Percentiles rank a stretch among this genome's conserved stretches.
Conservation (phyloP, 2,113 vertebrate genomes). For the Ancistrus triradiatus region DNA sequence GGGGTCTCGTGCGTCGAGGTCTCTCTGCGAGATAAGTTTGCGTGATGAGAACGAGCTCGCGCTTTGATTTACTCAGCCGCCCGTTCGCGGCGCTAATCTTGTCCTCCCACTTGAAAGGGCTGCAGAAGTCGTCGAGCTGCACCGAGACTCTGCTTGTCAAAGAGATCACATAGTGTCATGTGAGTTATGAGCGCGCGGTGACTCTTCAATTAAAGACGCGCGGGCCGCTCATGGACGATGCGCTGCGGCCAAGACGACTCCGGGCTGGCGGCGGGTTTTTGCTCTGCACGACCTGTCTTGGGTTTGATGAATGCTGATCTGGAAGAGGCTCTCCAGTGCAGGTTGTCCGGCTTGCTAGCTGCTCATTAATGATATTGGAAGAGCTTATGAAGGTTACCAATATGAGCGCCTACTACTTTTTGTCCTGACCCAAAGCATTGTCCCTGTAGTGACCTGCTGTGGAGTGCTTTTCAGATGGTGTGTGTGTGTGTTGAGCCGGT, state of each 20-base stretch:
- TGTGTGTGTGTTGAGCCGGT: not conserved
- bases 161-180: slow-evolving; percentile 54
- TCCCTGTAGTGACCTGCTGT: slow-evolving; percentile 10
- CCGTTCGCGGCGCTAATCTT: slow-evolving; percentile 49
- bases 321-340: slow-evolving; percentile 12
- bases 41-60: not conserved
- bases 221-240: slow-evolving; percentile 39
- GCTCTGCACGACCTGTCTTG: slow-evolving; percentile 56
- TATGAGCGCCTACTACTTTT: not conserved
- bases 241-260: slow-evolving; percentile 47
- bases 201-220: slow-evolving; percentile 58
- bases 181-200: slow-evolving; percentile 55
- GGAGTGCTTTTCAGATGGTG: not conserved
- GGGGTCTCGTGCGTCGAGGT: slow-evolving; percentile 56
- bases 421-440: slow-evolving; percentile 3
- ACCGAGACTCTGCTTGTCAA: slow-evolving; percentile 56
- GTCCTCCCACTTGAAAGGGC: slow-evolving; percentile 53
- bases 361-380: not conserved
- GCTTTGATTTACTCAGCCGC: slow-evolving; percentile 47
- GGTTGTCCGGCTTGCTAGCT: not conserved
- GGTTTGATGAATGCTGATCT: slow-evolving; percentile 53
- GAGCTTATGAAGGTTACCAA: not conserved
- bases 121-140: slow-evolving; percentile 45
- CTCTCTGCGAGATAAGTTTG: no score
- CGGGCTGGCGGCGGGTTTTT: slow-evolving; percentile 49